Evolutionary conservation across 2,888 invertebrate species (phyloP).

Genomic region (Marronus borbonicus): DNA sequence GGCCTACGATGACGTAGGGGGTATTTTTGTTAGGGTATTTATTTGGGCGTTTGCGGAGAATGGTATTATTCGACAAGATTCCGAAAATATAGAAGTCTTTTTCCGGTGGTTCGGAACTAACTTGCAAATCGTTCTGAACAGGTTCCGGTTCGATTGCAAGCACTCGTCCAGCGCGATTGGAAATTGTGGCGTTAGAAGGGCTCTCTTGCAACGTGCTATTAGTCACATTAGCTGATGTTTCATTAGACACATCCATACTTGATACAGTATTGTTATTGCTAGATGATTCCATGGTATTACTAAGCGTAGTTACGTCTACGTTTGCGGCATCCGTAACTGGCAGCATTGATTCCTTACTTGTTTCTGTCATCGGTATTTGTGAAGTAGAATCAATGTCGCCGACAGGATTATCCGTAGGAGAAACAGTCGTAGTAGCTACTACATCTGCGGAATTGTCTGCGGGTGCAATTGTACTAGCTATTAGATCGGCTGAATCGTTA

Average conservation of each 20-base stretch:
- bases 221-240: constrained; percentile 36
- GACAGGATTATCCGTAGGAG: constrained; percentile 45
- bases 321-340: constrained; percentile 3
- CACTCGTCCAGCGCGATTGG: constrained; percentile 61
- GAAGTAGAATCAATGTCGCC: constrained; percentile 40
- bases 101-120: constrained; percentile 68
- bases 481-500: constrained; percentile 31
- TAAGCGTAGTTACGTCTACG: constrained; percentile 43
- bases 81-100: constrained; percentile 84
- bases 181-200: constrained; percentile 38
- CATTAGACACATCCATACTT: constrained; percentile 39
- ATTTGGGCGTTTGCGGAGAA: constrained; percentile 83
- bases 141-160: constrained; percentile 57
- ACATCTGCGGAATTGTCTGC: constrained; percentile 40
- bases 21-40: constrained; percentile 79
- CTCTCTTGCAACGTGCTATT: constrained; percentile 41
- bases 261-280: constrained; percentile 7
- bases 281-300: constrained; percentile 33
- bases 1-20: constrained; percentile 83
- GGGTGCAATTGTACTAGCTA: constrained; percentile 43
- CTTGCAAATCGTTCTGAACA: constrained; percentile 50
- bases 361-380: constrained; percentile 32
- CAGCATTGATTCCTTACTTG: constrained; percentile 27
- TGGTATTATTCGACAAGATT: constrained; percentile 84
- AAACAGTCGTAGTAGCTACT: constrained; percentile 48